A percentile compares a stretch with the other conserved stretches of the same genome.
Conservation (phyloP, 2,113 vertebrate genomes). For the Daphoenositta chrysoptera region DNA sequence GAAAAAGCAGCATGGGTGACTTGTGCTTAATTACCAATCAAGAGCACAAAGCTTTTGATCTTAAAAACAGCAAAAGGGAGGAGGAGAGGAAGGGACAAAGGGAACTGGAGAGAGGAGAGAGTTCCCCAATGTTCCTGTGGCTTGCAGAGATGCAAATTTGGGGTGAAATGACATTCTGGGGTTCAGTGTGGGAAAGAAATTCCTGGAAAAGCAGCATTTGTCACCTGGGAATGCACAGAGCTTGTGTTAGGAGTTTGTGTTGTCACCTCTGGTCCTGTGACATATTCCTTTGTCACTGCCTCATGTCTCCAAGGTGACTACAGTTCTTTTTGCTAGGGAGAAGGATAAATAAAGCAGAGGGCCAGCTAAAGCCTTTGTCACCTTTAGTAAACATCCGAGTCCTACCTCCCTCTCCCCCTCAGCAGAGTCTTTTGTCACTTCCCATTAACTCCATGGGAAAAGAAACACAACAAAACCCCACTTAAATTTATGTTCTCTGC, state of each 20-base stretch:
- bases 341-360: background rate
- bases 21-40: slow-evolving; percentile 6
- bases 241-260: background rate
- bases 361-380: background rate
- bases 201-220: background rate
- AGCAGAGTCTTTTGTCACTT: background rate
- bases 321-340: background rate
- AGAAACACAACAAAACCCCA: background rate
- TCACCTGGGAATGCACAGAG: background rate
- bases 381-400: background rate
- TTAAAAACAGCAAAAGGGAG: background rate
- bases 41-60: background rate
- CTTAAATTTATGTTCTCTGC: background rate
- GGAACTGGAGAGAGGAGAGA: background rate
- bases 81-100: background rate
- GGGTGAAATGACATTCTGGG: fast-evolving
- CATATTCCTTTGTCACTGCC: background rate
- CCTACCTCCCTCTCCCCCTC: background rate
- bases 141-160: background rate
- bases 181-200: background rate
- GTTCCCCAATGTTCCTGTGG: fast-evolving
- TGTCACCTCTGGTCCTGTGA: background rate
- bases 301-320: background rate
- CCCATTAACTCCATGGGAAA: background rate
- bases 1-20: background rate